Percentiles rank a stretch among this genome's conserved stretches.
These are phyloP conservation scores for Hormiphora californensis DNA, from an alignment of 37 sponge, comb jelly and placozoan genomes.

Conservation along the genomic window DNA sequence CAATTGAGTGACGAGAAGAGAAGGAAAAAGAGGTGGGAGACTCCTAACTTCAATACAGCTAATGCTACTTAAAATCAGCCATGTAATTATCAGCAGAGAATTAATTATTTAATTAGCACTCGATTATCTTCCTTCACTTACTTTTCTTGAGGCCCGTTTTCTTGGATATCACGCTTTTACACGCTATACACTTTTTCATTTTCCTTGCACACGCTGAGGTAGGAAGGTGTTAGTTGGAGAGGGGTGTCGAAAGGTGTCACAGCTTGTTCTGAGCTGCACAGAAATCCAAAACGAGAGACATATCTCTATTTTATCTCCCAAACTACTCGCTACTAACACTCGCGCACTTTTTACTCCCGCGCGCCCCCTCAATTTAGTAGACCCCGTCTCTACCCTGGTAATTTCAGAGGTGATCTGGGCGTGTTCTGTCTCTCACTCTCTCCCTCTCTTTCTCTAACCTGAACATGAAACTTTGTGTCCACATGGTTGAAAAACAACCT, in stretches of 20 bases:
- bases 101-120: not conserved
- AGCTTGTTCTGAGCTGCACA: too few relatives aligned
- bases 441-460: slow-evolving; percentile 64
- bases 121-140: not conserved
- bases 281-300: too few relatives aligned
- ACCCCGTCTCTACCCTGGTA: too few relatives aligned
- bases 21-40: slow-evolving; percentile 75
- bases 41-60: too few relatives aligned
- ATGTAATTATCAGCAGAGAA: too few relatives aligned
- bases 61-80: too few relatives aligned
- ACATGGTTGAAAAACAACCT: slow-evolving; percentile 81
- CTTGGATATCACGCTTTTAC: slow-evolving; percentile 50
- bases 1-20: slow-evolving; percentile 77
- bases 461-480: slow-evolving; percentile 84
- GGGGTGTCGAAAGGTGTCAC: not conserved
- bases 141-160: slow-evolving; percentile 58
- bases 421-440: not conserved
- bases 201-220: slow-evolving; percentile 61
- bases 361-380: too few relatives aligned
- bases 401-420: not conserved
- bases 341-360: too few relatives aligned
- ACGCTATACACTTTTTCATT: slow-evolving; percentile 63
- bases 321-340: too few relatives aligned
- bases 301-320: too few relatives aligned
- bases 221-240: too few relatives aligned